Conservation (phyloP, 2,888 invertebrate species). For the Nymphalis polychloros region DNA sequence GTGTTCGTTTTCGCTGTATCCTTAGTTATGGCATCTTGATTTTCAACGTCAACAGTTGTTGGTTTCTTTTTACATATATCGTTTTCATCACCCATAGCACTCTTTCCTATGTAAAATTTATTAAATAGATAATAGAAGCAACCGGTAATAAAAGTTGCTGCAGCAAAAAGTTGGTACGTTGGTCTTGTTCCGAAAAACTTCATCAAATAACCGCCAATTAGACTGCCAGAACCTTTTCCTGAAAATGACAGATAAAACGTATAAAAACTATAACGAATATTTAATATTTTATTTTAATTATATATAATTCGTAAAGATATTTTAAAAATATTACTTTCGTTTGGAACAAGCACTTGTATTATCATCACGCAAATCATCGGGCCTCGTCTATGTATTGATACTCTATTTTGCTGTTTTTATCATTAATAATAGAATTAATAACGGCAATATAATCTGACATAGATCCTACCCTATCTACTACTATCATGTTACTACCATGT, state of each 20-base stretch:
- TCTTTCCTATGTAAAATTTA: slow-evolving; percentile 82
- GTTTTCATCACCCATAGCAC: slow-evolving; percentile 76
- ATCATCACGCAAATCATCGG: too few relatives aligned
- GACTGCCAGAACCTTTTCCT: slow-evolving; percentile 89
- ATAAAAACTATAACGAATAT: too few relatives aligned
- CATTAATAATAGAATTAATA: too few relatives aligned
- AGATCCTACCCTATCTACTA: too few relatives aligned
- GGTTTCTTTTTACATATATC: slow-evolving; percentile 83
- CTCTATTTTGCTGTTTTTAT: too few relatives aligned
- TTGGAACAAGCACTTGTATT: too few relatives aligned
- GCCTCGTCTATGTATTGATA: too few relatives aligned
- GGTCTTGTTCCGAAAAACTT: slow-evolving; percentile 86
- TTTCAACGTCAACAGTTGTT: slow-evolving; percentile 61
- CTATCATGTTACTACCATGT: too few relatives aligned
- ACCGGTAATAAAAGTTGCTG: slow-evolving; percentile 83
- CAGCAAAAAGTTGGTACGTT: slow-evolving; percentile 87
- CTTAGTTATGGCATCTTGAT: slow-evolving; percentile 51
- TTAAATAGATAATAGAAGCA: slow-evolving; percentile 86
- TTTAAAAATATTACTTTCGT: too few relatives aligned
- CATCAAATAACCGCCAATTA: slow-evolving; percentile 89
- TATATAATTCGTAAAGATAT: too few relatives aligned
- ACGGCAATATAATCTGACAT: too few relatives aligned
- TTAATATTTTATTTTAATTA: too few relatives aligned
- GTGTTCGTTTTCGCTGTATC: slow-evolving; percentile 49
- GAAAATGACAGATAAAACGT: slow-evolving; percentile 38